Conservation (phyloP, 1,140 invertebrate genomes). For the Frieseomelitta varia region DNA sequence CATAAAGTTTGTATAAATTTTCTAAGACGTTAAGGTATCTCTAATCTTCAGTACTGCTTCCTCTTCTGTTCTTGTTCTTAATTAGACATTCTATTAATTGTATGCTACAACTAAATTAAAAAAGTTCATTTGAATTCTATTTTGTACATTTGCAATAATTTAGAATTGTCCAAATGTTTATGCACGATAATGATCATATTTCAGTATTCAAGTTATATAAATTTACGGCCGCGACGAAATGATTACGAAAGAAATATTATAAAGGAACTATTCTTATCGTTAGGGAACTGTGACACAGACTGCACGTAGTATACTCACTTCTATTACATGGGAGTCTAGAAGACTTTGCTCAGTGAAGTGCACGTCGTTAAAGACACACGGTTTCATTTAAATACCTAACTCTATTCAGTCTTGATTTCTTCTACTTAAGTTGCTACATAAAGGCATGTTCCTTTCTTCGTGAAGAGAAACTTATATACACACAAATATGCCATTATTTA, state of each 20-base stretch:
- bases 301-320: background rate
- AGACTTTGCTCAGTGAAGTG: conserved; percentile 29
- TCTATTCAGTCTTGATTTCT: conserved; percentile 43
- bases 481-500: too few relatives aligned
- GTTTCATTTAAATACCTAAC: conserved; percentile 41
- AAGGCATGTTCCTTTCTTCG: conserved; percentile 1
- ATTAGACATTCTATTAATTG: too few relatives aligned
- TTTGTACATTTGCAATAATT: too few relatives aligned
- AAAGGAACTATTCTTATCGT: conserved; percentile 68
- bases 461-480: background rate
- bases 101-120: too few relatives aligned
- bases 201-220: background rate
- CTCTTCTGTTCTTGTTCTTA: too few relatives aligned
- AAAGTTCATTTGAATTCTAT: too few relatives aligned
- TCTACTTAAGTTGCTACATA: conserved; percentile 12
- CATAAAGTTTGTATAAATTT: too few relatives aligned
- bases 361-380: conserved; percentile 48
- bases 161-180: too few relatives aligned
- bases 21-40: too few relatives aligned
- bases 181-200: too few relatives aligned
- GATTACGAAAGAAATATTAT: conserved; percentile 7
- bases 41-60: too few relatives aligned
- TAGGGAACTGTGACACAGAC: conserved; percentile 34
- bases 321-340: conserved; percentile 35
- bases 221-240: background rate